Base-by-base conservation (phyloP, 2,888 invertebrate genomes). In the Notodonta dromedarius region DNA sequence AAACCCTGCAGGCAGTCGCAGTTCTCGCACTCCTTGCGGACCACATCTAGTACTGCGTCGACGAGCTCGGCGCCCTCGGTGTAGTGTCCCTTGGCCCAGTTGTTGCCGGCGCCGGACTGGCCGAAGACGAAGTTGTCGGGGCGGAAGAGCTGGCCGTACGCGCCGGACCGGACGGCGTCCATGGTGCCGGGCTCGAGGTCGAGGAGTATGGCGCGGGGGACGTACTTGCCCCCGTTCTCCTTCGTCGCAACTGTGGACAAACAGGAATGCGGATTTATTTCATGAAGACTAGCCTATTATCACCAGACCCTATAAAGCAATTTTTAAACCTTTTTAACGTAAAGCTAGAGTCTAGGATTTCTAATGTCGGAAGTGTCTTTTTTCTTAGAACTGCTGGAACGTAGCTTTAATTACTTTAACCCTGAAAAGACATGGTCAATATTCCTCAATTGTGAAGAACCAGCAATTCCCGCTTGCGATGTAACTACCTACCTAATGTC, bases 121-220 rank as follows among this genome's bases (percentile, higher is more conserved):
- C 97, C 98, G 90, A 98, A 98, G 16, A 98, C 97, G 91, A 98
- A 99, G 94, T 99, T 99, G 94, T 99, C 98, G 44, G 98, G 99
- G 58, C 98, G 95, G 95, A 98, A 98, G 66, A 98, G 95, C 82
- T 96, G 96, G n/a, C 98, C 98, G 90, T 96, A 97, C 59, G 94
- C 94, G 57, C 98, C 97, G 65, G 97, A 97, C 71, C 98, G 95
- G 58, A 98, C 97, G 58, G 97, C 96, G 93, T 98, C 98, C 98
- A 98, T 98, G 73, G 98, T 99, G 74, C 99, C 98, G n/a, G 98
- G 98, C 91, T 99, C 99, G 87, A 99, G 94, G 92, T 99, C 99
- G 76, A 99, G 97, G 61, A 99, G 95, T 83, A 98, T 96, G 78
- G 98, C 98, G 70, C 98, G 95, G 60, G 98, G 98, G 60, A 99